Evolutionary conservation across 2,888 invertebrate species (phyloP), one percentile per base, ranked within the genome.

Genomic region (Atethmia centrago): DNA sequence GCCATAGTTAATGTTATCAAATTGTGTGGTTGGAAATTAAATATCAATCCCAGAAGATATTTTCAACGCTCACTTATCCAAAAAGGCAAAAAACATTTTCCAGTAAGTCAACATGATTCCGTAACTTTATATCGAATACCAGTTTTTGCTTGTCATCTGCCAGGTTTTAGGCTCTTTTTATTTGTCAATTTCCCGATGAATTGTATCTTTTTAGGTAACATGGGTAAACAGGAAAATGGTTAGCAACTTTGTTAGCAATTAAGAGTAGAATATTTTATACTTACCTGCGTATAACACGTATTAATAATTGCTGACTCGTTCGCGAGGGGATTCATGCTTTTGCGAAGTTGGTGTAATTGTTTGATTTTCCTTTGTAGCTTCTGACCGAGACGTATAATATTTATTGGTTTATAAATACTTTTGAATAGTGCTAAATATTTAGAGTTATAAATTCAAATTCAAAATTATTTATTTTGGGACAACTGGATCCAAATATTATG

Each of bases 181-280:
- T 74, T 78, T 70, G 69, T 74, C 61, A 74, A 55, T 69, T 79
- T 74, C 1, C 28, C 74, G 16, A 28, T 53, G 53, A 74, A 58
- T 65, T 47, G 68, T 78, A 69, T 63, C 9, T 62, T 66, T 78
- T 65, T 62, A 66, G 63, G 62, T 55, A 70, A 74, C 74, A 28
- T 53, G 65, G 42, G 58, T 65, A 53, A 79, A 79, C 74, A 79
- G 74, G 66, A 75, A 79, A 79, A 79, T 21, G 8, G 63, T 59
- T 31, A 31, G 66, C 49, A 66, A 63, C 40, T 74, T 69, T 79
- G 62, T 78, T 66, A 28, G 66, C 53, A 74, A 74, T 79, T 53
- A 74, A 56, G 40, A 66, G 28, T 21, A 16, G 47, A 74, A 56
- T 69, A 5, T 65, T 47, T 65, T 69, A n/a, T 56, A 62, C 21